Evolutionary conservation across 2,888 invertebrate genomes (phyloP), one percentile per base, ranked within the genome.

Genomic region (Leptopterna dolabrata): DNA sequence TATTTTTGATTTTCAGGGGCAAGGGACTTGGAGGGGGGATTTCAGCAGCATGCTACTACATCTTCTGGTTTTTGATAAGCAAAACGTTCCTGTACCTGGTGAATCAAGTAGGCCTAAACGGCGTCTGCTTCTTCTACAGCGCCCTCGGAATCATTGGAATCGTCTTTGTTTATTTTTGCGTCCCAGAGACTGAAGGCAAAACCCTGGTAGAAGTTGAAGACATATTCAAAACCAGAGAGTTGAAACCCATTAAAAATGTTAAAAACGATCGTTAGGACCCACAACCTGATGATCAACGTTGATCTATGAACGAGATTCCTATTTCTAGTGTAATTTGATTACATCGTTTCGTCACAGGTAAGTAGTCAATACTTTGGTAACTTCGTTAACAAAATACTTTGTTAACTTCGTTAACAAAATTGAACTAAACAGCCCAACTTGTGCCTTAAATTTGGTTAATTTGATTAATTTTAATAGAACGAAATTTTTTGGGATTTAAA

Each of bases 171-270:
- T 96, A 94, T 91, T 94, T 94, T 88, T 92, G 94, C 71, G 91
- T 97, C 83, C 97, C 97, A 0, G 97, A 97, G 92, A 97, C 97
- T 0, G 97, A 97, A 91, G 96, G 96, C 0, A 95, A 96, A 90
- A 94, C 94, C 0, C 91, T 97, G 0, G 71, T 19, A 2, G 47
- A 83, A 83, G 83, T 83, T 29, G 89, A 89, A 43, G 90, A 90
- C 85, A 70, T 83, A 41, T 83, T 83, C 83, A 83, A 71, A 63
- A 30, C 55, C 3, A 55, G 63, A 36, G 81, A 51, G 43, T 11
- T 81, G 51, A 81, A 81, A 81, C 45, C 78, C 24, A 43, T 63
- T 11, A 63, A 63, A 19, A 63, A 63, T 4, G 0, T 19, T 6
- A 24, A 2, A 0, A 24, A 24, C 24, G 19, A 2, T 63, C 63